A percentile compares a stretch with the other conserved stretches of the same genome.
Conservation (phyloP, 1,140 invertebrate species). For the Microplitis mediator region DNA sequence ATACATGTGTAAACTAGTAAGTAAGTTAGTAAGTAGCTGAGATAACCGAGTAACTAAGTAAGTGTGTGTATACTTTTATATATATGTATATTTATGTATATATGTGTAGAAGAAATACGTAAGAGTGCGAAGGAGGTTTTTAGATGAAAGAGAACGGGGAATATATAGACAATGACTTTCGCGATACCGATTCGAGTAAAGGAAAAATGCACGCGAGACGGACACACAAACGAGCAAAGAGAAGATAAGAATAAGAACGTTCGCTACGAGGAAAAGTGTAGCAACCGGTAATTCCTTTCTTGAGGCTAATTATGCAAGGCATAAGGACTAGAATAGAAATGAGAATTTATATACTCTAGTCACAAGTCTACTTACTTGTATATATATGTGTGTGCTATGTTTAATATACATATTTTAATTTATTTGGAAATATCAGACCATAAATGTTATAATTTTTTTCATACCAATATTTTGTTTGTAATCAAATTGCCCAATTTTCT, state of each 20-base stretch:
- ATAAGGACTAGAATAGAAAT: slow-evolving; percentile 22
- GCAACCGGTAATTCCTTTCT: slow-evolving; percentile 34
- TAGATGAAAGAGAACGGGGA: not conserved
- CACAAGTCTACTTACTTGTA: not conserved
- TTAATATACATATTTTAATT: no score
- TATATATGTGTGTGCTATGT: not conserved
- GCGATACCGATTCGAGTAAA: not conserved
- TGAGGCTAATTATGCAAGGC: slow-evolving; percentile 34
- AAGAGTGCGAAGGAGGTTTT: not conserved
- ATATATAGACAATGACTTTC: slow-evolving; percentile 9
- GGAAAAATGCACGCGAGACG: not conserved
- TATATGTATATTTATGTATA: no score
- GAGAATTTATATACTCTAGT: not conserved
- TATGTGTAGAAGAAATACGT: not conserved
- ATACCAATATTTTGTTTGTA: no score
- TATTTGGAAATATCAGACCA: not conserved
- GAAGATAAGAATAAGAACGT: not conserved
- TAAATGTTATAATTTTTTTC: no score
- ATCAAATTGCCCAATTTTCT: no score
- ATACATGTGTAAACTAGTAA: no score
- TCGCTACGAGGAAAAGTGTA: slow-evolving; percentile 23
- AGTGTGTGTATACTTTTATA: no score
- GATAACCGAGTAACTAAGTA: not conserved
- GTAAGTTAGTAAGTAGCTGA: no score
- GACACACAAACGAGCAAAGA: not conserved